These are phyloP conservation scores for Nettapus auritus DNA, from an alignment of 2,113 vertebrate genomes.

Conservation along the genomic window DNA sequence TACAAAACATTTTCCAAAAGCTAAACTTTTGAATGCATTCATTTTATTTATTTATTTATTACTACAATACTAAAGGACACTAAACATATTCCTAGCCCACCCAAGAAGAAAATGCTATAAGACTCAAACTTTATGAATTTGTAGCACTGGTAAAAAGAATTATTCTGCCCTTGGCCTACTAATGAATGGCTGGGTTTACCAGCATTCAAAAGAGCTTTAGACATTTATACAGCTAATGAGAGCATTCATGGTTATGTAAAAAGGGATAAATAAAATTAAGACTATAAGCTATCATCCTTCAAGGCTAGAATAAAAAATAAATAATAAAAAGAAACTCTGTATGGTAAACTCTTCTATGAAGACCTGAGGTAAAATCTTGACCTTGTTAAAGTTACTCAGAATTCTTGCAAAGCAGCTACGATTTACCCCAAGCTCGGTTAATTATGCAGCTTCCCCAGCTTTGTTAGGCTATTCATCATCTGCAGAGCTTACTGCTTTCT, in stretches of 20 bases:
- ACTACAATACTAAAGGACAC: background rate
- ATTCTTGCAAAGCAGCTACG: background rate
- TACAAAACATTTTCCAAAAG: background rate
- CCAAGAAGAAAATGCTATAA: background rate
- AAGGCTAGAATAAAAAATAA: background rate
- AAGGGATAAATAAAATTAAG: conserved; percentile 54
- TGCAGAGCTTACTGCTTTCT: background rate
- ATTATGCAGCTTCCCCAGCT: conserved; percentile 7
- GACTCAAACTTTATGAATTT: conserved; percentile 3
- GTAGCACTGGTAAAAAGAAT: background rate
- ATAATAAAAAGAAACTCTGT: background rate
- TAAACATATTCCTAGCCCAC: background rate
- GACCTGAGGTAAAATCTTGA: conserved; percentile 45
- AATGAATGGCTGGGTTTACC: conserved; percentile 5
- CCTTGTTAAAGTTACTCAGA: conserved; percentile 42
- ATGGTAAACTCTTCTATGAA: conserved; percentile 18
- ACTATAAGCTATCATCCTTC: conserved; percentile 1
- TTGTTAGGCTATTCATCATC: background rate
- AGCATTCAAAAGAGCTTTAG: conserved; percentile 39
- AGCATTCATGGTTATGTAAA: conserved; percentile 17
- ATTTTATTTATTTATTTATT: background rate
- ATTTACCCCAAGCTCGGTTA: conserved; percentile 9
- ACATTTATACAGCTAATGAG: conserved; percentile 31
- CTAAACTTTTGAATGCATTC: background rate
- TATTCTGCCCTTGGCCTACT: conserved; percentile 35